Evolutionary conservation across 2,888 invertebrate genomes (phyloP).

Genomic region (Odontomyia ornata): DNA sequence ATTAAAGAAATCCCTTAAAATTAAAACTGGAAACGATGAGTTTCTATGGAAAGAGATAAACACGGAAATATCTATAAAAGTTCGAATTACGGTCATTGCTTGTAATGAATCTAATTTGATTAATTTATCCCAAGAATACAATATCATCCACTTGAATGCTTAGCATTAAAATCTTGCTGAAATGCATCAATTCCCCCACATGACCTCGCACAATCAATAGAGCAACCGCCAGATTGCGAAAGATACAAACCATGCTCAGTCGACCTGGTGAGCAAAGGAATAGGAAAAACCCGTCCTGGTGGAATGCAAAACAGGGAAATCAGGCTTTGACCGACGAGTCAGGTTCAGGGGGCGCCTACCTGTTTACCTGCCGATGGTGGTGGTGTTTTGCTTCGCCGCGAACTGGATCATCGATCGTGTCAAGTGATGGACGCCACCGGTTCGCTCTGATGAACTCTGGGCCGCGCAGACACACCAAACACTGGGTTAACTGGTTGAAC

Average conservation of each 20-base stretch:
- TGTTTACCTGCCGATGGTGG: slow-evolving; percentile 5
- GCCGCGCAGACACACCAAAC: not conserved
- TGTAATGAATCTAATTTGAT: too few relatives aligned
- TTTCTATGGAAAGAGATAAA: too few relatives aligned
- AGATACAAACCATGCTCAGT: not conserved
- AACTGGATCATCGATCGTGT: slow-evolving; percentile 39
- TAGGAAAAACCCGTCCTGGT: slow-evolving; percentile 23
- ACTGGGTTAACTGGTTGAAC: slow-evolving; percentile 10
- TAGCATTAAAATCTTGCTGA: too few relatives aligned
- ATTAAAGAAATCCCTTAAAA: too few relatives aligned
- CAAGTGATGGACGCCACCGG: slow-evolving; percentile 24
- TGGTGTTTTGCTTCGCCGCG: not conserved
- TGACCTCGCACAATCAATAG: slow-evolving; percentile 21
- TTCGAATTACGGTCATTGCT: too few relatives aligned
- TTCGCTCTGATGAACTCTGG: slow-evolving; percentile 7
- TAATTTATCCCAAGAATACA: too few relatives aligned
- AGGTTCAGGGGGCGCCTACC: slow-evolving; percentile 37
- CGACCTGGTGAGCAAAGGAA: slow-evolving; percentile 6
- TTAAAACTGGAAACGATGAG: too few relatives aligned
- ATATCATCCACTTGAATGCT: too few relatives aligned
- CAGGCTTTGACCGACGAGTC: slow-evolving; percentile 22
- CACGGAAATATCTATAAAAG: too few relatives aligned
- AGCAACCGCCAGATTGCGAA: slow-evolving; percentile 6
- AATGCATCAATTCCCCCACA: not conserved
- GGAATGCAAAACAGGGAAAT: slow-evolving; percentile 40